These are phyloP conservation scores for Thripadectes ignobilis DNA, from an alignment of 2,797 vertebrate genomes.

Conservation along the genomic window DNA sequence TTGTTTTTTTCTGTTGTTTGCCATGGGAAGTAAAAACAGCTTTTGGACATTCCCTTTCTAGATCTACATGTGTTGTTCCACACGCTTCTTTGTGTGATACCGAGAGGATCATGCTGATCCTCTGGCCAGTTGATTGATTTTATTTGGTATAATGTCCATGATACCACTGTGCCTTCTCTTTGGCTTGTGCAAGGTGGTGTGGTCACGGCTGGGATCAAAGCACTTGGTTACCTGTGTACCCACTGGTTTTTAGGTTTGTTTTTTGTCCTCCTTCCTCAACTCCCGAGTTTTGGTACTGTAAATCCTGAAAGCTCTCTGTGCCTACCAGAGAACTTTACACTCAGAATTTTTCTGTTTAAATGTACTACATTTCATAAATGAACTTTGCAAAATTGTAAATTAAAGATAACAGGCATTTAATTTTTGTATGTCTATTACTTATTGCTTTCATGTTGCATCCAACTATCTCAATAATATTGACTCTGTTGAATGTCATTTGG, in stretches of 20 bases:
- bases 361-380: not conserved
- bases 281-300: not conserved
- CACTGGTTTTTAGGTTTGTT: not conserved
- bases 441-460: not conserved
- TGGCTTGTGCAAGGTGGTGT: not conserved
- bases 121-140: not conserved
- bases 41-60: not conserved
- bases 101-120: rapidly evolving
- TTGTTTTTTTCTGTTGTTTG: not conserved
- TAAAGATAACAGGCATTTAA: not conserved
- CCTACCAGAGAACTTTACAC: not conserved
- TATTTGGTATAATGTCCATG: not conserved
- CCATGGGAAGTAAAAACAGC: not conserved
- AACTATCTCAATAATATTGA: not conserved
- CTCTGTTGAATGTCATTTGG: not conserved
- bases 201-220: not conserved
- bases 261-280: not conserved
- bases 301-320: not conserved
- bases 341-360: not conserved
- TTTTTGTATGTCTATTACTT: not conserved
- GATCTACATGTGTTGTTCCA: not conserved
- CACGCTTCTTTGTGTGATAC: rapidly evolving
- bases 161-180: not conserved
- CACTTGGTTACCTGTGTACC: rapidly evolving
- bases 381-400: not conserved